Evolutionary conservation across 2,113 vertebrate species (phyloP).

Genomic region (Fregata magnificens): DNA sequence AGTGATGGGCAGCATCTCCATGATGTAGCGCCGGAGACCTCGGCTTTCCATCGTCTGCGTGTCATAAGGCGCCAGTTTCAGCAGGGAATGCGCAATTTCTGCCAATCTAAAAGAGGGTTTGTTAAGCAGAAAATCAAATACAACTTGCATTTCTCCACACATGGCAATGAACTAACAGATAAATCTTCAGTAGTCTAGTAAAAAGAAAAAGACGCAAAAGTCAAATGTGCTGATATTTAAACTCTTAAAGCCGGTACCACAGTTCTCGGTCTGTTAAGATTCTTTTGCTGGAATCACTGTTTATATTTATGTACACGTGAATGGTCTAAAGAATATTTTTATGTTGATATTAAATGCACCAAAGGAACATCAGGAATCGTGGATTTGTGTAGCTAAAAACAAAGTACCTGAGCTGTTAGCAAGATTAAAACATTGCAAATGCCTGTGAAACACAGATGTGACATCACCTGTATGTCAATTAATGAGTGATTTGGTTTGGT

Average conservation of each 20-base stretch:
- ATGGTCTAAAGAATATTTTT: not conserved
- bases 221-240: not conserved
- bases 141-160: not conserved
- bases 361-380: not conserved
- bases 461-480: not conserved
- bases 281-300: not conserved
- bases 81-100: slow-evolving; percentile 94
- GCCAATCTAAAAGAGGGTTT: slow-evolving; percentile 81
- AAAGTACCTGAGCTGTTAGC: not conserved
- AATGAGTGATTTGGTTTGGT: not conserved
- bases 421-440: not conserved
- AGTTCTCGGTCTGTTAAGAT: not conserved
- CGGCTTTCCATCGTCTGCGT: slow-evolving; percentile 98
- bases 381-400: not conserved
- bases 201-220: not conserved
- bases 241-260: not conserved
- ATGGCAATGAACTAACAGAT: not conserved
- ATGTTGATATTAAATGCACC: not conserved
- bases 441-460: not conserved
- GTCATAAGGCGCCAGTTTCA: slow-evolving; percentile 97
- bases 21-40: slow-evolving; percentile 93
- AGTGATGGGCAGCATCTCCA: slow-evolving; percentile 98
- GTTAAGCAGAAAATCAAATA: not conserved
- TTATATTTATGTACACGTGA: not conserved
- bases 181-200: not conserved